Conservation (phyloP, 2,113 vertebrate species). For the Sporophila hypoxantha region DNA sequence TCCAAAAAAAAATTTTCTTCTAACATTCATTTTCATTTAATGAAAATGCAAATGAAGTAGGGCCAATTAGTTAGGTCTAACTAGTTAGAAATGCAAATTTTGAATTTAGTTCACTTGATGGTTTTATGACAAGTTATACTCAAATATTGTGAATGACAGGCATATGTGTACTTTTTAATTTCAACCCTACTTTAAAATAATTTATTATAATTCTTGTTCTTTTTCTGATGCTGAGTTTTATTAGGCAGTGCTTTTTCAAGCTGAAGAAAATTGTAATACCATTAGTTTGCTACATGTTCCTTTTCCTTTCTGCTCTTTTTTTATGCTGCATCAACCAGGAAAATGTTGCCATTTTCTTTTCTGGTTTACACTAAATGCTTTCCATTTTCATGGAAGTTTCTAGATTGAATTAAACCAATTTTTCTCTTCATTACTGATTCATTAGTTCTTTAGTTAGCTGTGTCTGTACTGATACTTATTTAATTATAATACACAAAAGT, state of each 20-base stretch:
- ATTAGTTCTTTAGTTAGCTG: neutral
- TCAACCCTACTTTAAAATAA: neutral
- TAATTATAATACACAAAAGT: neutral
- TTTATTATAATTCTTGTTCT: neutral
- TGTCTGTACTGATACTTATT: neutral
- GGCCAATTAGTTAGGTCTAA: neutral
- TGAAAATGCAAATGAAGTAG: neutral
- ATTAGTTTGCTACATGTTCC: neutral
- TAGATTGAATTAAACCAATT: neutral
- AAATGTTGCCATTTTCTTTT: neutral
- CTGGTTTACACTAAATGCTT: neutral
- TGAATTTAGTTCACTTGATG: neutral
- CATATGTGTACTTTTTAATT: neutral
- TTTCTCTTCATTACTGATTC: neutral
- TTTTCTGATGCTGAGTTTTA: neutral
- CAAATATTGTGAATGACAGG: neutral
- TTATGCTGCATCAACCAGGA: neutral
- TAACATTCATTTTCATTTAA: neutral
- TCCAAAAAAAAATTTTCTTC: fast-evolving
- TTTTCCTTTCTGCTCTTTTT: neutral
- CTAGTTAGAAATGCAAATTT: neutral
- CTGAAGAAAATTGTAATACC: neutral
- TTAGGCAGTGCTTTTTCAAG: neutral
- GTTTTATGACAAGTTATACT: neutral
- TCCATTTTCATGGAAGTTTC: neutral